phyloP scores from a whole-genome alignment of 2,888 invertebrate genomes.

The Conistra vaccinii region DNA sequence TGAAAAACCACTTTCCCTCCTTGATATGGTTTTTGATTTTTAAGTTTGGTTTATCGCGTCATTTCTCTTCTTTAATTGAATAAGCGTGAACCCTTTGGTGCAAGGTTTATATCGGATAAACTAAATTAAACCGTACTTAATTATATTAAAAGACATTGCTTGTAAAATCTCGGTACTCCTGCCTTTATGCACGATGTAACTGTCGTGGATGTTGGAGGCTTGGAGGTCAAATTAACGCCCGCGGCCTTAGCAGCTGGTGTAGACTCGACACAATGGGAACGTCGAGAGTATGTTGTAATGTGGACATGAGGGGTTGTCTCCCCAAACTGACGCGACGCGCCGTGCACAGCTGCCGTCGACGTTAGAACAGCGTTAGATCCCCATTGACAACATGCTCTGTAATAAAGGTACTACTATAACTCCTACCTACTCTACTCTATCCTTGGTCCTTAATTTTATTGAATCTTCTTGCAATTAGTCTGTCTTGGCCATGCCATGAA shows the following conservation, averaged over 20 bases:
- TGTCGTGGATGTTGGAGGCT: constrained; percentile 35
- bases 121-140: background rate
- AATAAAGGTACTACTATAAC: background rate
- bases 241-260: constrained; percentile 72
- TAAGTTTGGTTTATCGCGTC: background rate
- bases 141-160: background rate
- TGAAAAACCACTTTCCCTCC: background rate
- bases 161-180: background rate
- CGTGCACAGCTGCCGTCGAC: constrained; percentile 73
- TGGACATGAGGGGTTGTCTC: constrained; percentile 77
- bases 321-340: constrained; percentile 57
- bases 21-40: background rate
- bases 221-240: constrained; percentile 55
- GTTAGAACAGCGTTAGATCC: constrained; percentile 75
- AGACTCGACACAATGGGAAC: constrained; percentile 72
- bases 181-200: background rate
- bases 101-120: background rate
- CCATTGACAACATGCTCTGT: constrained; percentile 31
- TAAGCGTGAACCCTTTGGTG: background rate
- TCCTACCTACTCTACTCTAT: background rate
- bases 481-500: background rate
- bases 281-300: constrained; percentile 73
- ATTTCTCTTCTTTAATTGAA: background rate
- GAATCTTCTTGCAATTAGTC: background rate
- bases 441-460: background rate